Evolutionary conservation across 2,113 vertebrate species (phyloP).

Genomic region (Passer montanus): DNA sequence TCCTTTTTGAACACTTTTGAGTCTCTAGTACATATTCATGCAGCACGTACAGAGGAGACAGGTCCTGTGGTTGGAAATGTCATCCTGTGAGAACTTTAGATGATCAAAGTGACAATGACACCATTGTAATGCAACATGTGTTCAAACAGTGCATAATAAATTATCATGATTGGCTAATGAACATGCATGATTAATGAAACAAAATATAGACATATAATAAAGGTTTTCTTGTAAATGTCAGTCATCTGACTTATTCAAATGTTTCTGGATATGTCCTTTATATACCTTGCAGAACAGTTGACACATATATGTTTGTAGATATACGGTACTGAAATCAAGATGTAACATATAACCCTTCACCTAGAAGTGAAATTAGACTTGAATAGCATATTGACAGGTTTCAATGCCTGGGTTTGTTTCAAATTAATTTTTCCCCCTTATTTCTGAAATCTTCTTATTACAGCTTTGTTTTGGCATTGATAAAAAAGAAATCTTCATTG

Average conservation of each 20-base stretch:
- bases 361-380: not conserved
- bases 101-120: constrained; percentile 64
- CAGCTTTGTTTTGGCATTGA: not conserved
- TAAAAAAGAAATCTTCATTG: not conserved
- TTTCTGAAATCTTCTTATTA: not conserved
- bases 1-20: not conserved
- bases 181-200: constrained; percentile 56
- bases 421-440: not conserved
- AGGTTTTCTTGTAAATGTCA: constrained; percentile 33
- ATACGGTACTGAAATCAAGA: not conserved
- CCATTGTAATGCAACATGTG: not conserved
- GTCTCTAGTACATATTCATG: not conserved
- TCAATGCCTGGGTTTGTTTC: not conserved
- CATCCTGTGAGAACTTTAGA: constrained; percentile 3
- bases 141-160: constrained; percentile 40
- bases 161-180: constrained; percentile 47
- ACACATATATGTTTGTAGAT: not conserved
- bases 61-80: constrained; percentile 11
- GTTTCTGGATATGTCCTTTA: not conserved
- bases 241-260: not conserved
- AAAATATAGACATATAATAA: constrained; percentile 46
- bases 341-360: not conserved
- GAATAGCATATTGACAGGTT: not conserved
- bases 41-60: not conserved
- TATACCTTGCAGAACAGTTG: not conserved